Evolutionary conservation across 2,113 vertebrate species (phyloP).

Genomic region (Misgurnus mizolepis): DNA sequence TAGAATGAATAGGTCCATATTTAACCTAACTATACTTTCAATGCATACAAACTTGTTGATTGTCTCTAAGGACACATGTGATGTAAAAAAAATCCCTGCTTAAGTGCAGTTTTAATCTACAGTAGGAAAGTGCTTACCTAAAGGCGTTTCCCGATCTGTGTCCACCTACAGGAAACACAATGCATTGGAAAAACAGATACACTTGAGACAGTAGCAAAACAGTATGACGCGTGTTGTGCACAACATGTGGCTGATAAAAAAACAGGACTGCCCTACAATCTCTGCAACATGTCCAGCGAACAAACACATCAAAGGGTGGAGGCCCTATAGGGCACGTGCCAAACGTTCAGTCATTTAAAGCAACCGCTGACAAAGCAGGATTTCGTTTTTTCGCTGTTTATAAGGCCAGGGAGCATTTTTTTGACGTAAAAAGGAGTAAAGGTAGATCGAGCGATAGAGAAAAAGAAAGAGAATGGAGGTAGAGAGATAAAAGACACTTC

Average conservation of each 20-base stretch:
- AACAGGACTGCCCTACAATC: conserved; percentile 9
- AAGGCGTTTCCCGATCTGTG: conserved; percentile 13
- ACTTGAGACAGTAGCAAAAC: conserved; percentile 15
- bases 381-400: conserved; percentile 1
- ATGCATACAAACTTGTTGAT: neutral
- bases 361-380: conserved; percentile 2
- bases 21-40: neutral
- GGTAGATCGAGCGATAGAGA: conserved; percentile 10
- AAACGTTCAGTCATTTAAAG: neutral
- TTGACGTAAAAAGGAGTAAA: conserved; percentile 20
- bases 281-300: conserved; percentile 3
- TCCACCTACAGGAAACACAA: conserved; percentile 37
- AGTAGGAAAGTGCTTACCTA: conserved; percentile 1
- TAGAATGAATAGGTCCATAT: too few relatives aligned
- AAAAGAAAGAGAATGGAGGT: neutral
- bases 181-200: conserved; percentile 37
- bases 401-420: neutral
- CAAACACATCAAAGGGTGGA: conserved; percentile 35
- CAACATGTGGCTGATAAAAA: conserved; percentile 29
- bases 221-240: conserved; percentile 25
- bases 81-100: neutral
- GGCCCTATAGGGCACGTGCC: conserved; percentile 1
- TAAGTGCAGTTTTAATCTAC: neutral
- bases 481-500: conserved; percentile 62
- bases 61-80: too few relatives aligned